Conservation (phyloP, 2,113 vertebrate species). For the Amphiprion ocellaris region DNA sequence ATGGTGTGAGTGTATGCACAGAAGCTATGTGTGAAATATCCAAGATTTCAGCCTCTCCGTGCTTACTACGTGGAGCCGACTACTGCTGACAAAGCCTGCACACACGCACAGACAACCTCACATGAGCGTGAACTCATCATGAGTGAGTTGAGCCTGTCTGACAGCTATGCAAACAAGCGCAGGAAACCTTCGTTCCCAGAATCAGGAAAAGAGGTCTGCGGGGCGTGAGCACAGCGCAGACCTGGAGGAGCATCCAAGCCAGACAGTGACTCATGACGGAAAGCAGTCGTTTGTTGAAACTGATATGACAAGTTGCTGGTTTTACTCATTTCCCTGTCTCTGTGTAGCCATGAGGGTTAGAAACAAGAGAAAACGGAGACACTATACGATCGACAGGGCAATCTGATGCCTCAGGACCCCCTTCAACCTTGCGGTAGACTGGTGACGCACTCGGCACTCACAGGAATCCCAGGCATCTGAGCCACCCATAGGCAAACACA, state of each 20-base stretch:
- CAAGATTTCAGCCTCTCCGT: conserved; percentile 17
- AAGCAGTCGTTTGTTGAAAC: conserved; percentile 39
- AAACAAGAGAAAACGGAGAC: conserved; percentile 31
- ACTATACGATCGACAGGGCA: not conserved
- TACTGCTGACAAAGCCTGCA: conserved; percentile 17
- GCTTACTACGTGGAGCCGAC: conserved; percentile 31
- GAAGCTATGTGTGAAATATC: conserved; percentile 32
- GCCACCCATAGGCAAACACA: conserved; percentile 36
- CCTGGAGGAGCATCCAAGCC: conserved; percentile 15
- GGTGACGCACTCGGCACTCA: conserved; percentile 61
- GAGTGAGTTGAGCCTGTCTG: conserved; percentile 53
- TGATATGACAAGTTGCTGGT: conserved; percentile 43
- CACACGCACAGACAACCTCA: conserved; percentile 43
- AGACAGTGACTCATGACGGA: conserved; percentile 74
- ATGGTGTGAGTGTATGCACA: conserved; percentile 15
- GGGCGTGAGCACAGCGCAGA: conserved; percentile 7
- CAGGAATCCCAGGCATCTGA: conserved; percentile 73
- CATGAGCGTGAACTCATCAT: conserved; percentile 63
- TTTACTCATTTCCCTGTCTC: conserved; percentile 48
- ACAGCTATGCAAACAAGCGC: conserved; percentile 71
- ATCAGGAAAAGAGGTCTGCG: conserved; percentile 34
- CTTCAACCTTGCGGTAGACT: conserved; percentile 49
- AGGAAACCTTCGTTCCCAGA: conserved; percentile 64
- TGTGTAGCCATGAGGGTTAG: conserved; percentile 33
- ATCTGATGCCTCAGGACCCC: conserved; percentile 60